These are phyloP conservation scores for Antennarius striatus DNA, from an alignment of 2,113 vertebrate species.

Conservation along the genomic window DNA sequence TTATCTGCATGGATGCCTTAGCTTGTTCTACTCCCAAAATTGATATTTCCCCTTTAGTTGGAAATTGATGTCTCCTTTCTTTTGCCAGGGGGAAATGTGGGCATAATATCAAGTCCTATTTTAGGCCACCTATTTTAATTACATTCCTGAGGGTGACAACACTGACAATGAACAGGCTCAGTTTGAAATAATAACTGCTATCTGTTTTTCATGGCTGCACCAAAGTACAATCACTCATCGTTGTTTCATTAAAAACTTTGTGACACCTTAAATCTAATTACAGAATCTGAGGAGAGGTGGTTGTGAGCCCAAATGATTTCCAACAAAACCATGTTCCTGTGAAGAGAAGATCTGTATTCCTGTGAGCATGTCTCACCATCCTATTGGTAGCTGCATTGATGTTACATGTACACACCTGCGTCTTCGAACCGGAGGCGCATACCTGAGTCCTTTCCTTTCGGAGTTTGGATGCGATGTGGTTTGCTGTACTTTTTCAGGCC, in stretches of 20 bases:
- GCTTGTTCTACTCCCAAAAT: background rate
- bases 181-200: slow-evolving; percentile 17
- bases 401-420: slow-evolving; percentile 9
- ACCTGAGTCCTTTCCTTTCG: slow-evolving; percentile 25
- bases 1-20: slow-evolving; percentile 1
- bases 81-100: slow-evolving; percentile 20
- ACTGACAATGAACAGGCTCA: slow-evolving; percentile 23
- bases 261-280: slow-evolving; percentile 36
- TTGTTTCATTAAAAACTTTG: slow-evolving; percentile 30
- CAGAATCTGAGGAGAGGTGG: background rate
- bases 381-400: background rate
- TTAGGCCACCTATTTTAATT: slow-evolving; percentile 37
- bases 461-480: slow-evolving; percentile 37
- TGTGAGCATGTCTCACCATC: slow-evolving; percentile 1
- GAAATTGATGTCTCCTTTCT: slow-evolving; percentile 3
- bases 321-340: slow-evolving; percentile 1
- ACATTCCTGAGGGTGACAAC: slow-evolving; percentile 40
- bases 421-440: slow-evolving; percentile 3
- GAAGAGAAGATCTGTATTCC: background rate
- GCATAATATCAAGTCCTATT: slow-evolving; percentile 37
- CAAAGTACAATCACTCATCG: slow-evolving; percentile 29
- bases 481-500: slow-evolving; percentile 28
- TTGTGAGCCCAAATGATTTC: slow-evolving; percentile 14
- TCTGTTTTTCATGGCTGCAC: slow-evolving; percentile 15
- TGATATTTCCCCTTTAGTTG: slow-evolving; percentile 18